Evolutionary conservation across 2,113 vertebrate species (phyloP).

Genomic region (Microtus richardsoni): DNA sequence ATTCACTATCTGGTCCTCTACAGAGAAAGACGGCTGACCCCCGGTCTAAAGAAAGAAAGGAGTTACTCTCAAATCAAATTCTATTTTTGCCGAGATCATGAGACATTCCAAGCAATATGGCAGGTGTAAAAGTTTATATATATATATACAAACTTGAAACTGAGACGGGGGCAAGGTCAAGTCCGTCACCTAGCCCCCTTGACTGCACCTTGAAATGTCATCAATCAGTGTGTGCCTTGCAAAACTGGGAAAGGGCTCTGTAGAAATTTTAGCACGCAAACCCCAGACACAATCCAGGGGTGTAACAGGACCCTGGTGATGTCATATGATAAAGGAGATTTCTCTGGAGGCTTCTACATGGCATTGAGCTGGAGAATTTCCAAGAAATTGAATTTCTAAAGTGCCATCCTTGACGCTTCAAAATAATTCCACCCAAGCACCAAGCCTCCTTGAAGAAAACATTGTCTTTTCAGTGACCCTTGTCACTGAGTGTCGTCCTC

Average conservation of each 20-base stretch:
- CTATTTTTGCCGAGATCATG: neutral
- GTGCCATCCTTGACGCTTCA: neutral
- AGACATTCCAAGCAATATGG: constrained; percentile 37
- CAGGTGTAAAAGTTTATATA: constrained; percentile 62
- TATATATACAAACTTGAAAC: constrained; percentile 67
- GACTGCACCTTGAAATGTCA: constrained; percentile 68
- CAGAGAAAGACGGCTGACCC: neutral
- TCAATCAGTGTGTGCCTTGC: neutral
- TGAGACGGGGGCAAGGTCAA: constrained; percentile 72
- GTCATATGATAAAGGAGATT: constrained; percentile 41
- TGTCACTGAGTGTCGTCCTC: constrained; percentile 53
- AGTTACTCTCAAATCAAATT: constrained; percentile 32
- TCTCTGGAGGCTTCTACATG: neutral
- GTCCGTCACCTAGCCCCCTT: constrained; percentile 57
- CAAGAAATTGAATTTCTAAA: constrained; percentile 46
- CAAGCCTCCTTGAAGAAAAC: constrained; percentile 27
- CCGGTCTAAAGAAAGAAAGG: constrained; percentile 48
- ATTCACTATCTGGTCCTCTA: constrained; percentile 19
- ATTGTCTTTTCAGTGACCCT: constrained; percentile 59
- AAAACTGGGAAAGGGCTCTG: constrained; percentile 29
- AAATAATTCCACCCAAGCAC: neutral
- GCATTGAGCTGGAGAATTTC: neutral
- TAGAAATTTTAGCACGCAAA: neutral
- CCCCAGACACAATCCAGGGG: neutral
- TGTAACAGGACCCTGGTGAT: neutral